A percentile compares a stretch with the other conserved stretches of the same genome.
Evolutionary conservation across 2,113 vertebrate genomes (phyloP).

Genomic region (Orycteropus afer): DNA sequence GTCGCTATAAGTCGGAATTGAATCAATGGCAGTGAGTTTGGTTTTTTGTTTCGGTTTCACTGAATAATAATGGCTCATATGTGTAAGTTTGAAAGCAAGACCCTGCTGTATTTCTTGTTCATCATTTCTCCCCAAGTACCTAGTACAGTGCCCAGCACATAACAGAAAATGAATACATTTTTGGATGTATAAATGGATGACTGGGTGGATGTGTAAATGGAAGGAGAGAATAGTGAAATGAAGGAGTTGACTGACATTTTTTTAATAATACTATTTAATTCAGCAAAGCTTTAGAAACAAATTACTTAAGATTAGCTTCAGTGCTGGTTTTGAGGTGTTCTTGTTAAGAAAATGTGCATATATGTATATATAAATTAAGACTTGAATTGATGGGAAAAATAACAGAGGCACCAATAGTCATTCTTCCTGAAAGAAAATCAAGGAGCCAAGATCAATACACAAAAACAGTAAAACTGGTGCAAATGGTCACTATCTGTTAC

Average conservation of each 20-base stretch:
- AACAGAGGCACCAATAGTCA: neutral
- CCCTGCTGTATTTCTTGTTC: neutral
- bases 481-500: neutral
- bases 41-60: too few species aligned
- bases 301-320: neutral
- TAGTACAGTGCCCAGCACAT: too few species aligned
- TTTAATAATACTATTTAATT: neutral
- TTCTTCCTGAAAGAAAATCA: neutral
- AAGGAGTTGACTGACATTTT: neutral
- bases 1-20: too few species aligned
- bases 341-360: neutral
- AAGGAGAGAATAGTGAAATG: neutral
- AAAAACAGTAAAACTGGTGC: neutral
- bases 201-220: neutral
- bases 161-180: neutral
- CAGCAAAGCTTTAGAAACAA: neutral
- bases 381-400: neutral
- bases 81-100: neutral
- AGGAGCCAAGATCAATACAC: neutral
- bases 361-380: neutral
- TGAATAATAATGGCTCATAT: neutral
- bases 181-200: neutral
- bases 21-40: too few species aligned
- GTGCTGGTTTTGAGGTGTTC: neutral
- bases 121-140: too few species aligned